Conservation (phyloP, 2,888 invertebrate genomes). For the Chrysopilus asiliformis region DNA sequence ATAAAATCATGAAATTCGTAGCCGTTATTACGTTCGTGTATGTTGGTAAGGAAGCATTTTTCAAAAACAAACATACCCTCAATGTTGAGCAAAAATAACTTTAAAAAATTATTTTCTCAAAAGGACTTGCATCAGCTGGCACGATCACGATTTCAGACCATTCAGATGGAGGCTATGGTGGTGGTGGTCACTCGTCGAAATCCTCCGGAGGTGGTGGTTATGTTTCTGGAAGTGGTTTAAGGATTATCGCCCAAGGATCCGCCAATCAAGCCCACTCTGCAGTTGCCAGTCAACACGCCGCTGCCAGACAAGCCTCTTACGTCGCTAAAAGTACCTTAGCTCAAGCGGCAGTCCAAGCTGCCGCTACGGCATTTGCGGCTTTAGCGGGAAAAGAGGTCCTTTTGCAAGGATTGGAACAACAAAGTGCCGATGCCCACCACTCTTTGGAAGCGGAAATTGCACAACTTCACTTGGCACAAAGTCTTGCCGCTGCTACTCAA, state of each 20-base stretch:
- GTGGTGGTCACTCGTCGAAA: slow-evolving; percentile 3
- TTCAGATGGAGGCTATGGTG: slow-evolving; percentile 4
- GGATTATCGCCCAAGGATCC: slow-evolving; percentile 59
- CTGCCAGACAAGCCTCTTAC: slow-evolving; percentile 49
- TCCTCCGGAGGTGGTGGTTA: slow-evolving; percentile 6
- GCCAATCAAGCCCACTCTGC: slow-evolving; percentile 66
- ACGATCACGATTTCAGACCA: no score
- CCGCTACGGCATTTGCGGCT: slow-evolving; percentile 46
- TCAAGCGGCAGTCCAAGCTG: slow-evolving; percentile 55
- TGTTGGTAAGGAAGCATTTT: no score
- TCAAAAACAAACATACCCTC: no score
- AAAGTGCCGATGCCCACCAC: slow-evolving; percentile 51
- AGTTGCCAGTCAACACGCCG: slow-evolving; percentile 57
- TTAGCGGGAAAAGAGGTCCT: slow-evolving; percentile 48
- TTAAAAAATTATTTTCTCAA: no score
- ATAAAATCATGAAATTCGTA: no score
- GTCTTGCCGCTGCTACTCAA: slow-evolving; percentile 50
- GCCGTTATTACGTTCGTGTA: no score
- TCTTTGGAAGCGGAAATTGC: slow-evolving; percentile 53
- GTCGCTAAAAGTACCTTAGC: slow-evolving; percentile 60
- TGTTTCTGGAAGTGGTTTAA: slow-evolving; percentile 48
- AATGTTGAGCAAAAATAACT: no score
- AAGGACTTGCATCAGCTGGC: no score
- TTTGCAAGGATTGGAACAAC: slow-evolving; percentile 50
- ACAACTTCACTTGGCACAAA: slow-evolving; percentile 56